Percentiles rank a stretch among this genome's conserved stretches.
Conservation (phyloP, 2,888 invertebrate genomes). For the Macropis europaea region DNA sequence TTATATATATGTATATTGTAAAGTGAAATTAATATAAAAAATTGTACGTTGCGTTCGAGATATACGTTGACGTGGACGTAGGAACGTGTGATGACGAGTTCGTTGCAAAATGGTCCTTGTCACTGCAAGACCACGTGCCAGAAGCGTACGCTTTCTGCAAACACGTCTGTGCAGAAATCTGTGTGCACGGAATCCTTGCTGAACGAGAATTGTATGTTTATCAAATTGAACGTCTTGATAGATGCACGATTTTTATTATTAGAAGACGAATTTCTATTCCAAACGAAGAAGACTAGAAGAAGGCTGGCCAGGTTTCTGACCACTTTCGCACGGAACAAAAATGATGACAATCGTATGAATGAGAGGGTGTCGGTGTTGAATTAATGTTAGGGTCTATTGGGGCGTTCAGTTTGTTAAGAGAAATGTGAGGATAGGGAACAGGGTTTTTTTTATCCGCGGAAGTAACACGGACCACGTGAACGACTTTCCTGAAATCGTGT, state of each 20-base stretch:
- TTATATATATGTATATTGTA: conserved; percentile 65
- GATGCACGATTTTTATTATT: too few relatives aligned
- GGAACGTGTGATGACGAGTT: not conserved
- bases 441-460: conserved; percentile 49
- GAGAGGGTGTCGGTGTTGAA: too few relatives aligned
- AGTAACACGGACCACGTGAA: conserved; percentile 33
- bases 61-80: conserved; percentile 52
- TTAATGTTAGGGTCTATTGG: not conserved
- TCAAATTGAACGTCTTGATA: not conserved
- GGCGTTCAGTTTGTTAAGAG: not conserved
- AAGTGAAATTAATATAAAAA: conserved; percentile 74
- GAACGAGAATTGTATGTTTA: not conserved
- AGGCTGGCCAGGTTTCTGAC: too few relatives aligned
- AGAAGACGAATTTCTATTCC: too few relatives aligned
- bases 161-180: not conserved
- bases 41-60: conserved; percentile 65
- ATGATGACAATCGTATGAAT: too few relatives aligned
- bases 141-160: not conserved
- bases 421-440: conserved; percentile 44
- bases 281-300: too few relatives aligned
- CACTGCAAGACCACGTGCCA: not conserved
- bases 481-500: conserved; percentile 10
- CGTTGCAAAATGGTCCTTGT: not conserved
- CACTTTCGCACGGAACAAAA: too few relatives aligned
- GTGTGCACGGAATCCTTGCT: conserved; percentile 4